Base-by-base conservation (phyloP, 2,797 vertebrate genomes). In the Ctenopoma kingsleyae region DNA sequence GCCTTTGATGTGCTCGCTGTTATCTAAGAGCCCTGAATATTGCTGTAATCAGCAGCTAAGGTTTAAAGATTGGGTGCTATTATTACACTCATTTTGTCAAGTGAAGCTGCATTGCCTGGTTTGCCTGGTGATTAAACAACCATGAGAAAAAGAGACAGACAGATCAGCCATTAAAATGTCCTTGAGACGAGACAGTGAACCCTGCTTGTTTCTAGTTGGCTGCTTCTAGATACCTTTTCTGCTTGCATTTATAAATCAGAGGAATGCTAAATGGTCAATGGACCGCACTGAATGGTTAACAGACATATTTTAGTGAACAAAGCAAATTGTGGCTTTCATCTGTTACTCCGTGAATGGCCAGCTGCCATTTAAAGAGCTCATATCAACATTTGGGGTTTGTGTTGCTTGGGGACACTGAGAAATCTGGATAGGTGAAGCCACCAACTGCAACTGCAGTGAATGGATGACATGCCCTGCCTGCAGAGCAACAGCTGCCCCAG, bases 1-100 rank as follows among this genome's bases (percentile, higher is more conserved):
- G 47, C 15, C 65, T 83, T 83, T 81, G 74, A 88, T 81, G 76
- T 74, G 43, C 54, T 67, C n/a, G 0, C 44, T 16, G 69, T 74
- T 66, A 60, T 71, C 65, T 44, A n/a, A 67, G 49, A 63, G 57
- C 62, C 36, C 40, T 22, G 68, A 56, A 46, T 62, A 64, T 73
- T 35, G 65, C 74, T 22, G 71, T 47, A 64, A 82, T 87, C 83
- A 79, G 46, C 43, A 3, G 44, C 15, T 4, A 70, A 59, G 59
- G 20, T 62, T 81, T 64, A 61, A 65, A 79, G 68, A 81, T 79
- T 19, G n/a, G 53, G 1, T 40, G 52, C 54, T 57, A 19, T 72
- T 36, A 60, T 73, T 66, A 58, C 63, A 19, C 62, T 51, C 19
- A 1, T 20, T 48, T 49, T 61, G 62, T 69, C 46, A 20, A 47